These are phyloP conservation scores for Ridgeia piscesae DNA, from an alignment of 1,140 invertebrate genomes.

Conservation along the genomic window DNA sequence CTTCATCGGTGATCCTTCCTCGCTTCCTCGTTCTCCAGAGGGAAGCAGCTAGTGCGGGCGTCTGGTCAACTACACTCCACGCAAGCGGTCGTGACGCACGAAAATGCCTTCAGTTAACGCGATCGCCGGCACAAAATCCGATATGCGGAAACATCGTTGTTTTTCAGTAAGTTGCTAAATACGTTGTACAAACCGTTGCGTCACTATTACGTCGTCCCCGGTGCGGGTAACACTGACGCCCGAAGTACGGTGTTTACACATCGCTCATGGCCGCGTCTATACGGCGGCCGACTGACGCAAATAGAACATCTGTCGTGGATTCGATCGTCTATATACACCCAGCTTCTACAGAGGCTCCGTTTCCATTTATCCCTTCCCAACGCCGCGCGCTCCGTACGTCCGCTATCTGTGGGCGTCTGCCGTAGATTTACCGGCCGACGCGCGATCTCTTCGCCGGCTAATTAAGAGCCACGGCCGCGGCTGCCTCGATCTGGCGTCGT, in stretches of 20 bases:
- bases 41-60: background rate
- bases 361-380: background rate
- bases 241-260: background rate
- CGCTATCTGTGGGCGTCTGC: background rate
- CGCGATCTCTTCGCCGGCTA: background rate
- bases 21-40: background rate
- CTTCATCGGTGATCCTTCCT: background rate
- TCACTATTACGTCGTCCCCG: background rate
- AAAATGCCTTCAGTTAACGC: background rate
- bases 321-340: background rate
- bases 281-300: background rate
- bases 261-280: background rate
- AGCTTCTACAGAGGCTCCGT: background rate
- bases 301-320: conserved; percentile 1
- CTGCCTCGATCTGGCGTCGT: background rate
- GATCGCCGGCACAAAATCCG: background rate
- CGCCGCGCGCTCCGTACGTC: background rate
- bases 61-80: background rate
- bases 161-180: background rate
- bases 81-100: background rate
- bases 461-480: background rate
- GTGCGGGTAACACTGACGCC: background rate
- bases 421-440: background rate
- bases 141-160: background rate
- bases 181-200: background rate